Conservation (phyloP, 2,888 invertebrate genomes). For the Eupeodes latifasciatus region DNA sequence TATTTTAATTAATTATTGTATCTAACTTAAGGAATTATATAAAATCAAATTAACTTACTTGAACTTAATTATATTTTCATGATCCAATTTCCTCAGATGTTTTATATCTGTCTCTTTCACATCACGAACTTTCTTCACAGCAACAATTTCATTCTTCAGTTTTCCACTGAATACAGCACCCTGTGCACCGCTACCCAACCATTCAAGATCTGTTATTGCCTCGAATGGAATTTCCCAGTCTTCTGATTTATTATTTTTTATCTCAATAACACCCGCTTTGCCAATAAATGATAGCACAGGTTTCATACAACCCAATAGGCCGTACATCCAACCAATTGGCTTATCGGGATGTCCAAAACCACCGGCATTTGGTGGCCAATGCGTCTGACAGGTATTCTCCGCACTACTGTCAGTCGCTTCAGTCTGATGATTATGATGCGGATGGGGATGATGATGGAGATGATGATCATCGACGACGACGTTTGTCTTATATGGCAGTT, state of each 20-base stretch:
- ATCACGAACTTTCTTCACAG: constrained; percentile 97
- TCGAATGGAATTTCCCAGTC: constrained; percentile 98
- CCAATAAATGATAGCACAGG: constrained; percentile 95
- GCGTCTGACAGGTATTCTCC: constrained; percentile 84
- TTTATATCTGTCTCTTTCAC: constrained; percentile 96
- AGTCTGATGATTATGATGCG: constrained; percentile 79
- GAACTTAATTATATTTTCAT: constrained; percentile 95
- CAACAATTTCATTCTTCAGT: constrained; percentile 92
- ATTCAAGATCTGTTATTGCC: constrained; percentile 92
- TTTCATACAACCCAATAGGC: constrained; percentile 94
- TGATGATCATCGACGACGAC: constrained; percentile 46
- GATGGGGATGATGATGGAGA: constrained; percentile 77
- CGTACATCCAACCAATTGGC: constrained; percentile 90
- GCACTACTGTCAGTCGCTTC: constrained; percentile 84
- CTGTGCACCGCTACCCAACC: constrained; percentile 97
- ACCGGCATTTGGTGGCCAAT: constrained; percentile 85
- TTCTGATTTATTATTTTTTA: constrained; percentile 87
- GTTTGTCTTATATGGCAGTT: constrained; percentile 81
- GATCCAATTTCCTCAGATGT: constrained; percentile 95
- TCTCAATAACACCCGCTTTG: constrained; percentile 89
- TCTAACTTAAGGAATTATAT: too few species aligned
- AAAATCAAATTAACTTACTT: constrained; percentile 80
- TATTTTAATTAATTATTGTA: not conserved
- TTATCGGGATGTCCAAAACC: constrained; percentile 84
- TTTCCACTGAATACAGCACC: constrained; percentile 97